Conservation (phyloP, 2,888 invertebrate species). For the Pycnomerus fuliginosus region DNA sequence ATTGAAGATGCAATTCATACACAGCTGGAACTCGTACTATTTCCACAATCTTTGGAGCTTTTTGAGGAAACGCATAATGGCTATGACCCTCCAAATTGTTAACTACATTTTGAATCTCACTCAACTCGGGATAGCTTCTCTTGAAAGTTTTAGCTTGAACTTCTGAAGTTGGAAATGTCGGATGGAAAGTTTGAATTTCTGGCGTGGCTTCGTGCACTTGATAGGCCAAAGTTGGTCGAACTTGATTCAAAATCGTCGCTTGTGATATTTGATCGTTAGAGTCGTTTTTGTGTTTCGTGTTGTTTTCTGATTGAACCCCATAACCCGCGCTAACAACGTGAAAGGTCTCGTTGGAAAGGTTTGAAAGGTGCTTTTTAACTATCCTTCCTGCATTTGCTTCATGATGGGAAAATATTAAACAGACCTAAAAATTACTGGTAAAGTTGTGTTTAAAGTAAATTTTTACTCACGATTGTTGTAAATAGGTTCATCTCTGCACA, state of each 20-base stretch:
- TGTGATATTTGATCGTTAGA: too few relatives aligned
- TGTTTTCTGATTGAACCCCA: constrained; percentile 15
- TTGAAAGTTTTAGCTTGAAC: neutral
- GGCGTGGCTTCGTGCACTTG: neutral
- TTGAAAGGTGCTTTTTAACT: too few relatives aligned
- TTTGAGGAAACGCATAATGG: neutral
- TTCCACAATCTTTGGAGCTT: constrained; percentile 25
- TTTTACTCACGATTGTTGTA: too few relatives aligned
- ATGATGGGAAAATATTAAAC: too few relatives aligned
- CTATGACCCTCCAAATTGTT: neutral
- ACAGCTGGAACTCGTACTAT: constrained; percentile 39
- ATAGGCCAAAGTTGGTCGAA: neutral
- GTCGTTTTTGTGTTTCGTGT: constrained; percentile 3
- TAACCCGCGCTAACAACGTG: constrained; percentile 18
- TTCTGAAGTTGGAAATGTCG: neutral
- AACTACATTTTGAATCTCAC: constrained; percentile 3
- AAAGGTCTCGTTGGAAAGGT: constrained; percentile 5
- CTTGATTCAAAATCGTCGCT: neutral
- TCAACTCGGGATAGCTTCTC: constrained; percentile 1
- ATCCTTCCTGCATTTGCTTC: too few relatives aligned
- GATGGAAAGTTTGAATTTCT: neutral
- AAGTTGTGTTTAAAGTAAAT: too few relatives aligned
- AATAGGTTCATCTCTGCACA: too few relatives aligned
- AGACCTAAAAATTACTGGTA: too few relatives aligned
- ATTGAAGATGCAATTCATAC: constrained; percentile 37